Evolutionary conservation across 2,888 invertebrate genomes (phyloP), one percentile per base, ranked within the genome.

Genomic region (Epicampocera succincta): DNA sequence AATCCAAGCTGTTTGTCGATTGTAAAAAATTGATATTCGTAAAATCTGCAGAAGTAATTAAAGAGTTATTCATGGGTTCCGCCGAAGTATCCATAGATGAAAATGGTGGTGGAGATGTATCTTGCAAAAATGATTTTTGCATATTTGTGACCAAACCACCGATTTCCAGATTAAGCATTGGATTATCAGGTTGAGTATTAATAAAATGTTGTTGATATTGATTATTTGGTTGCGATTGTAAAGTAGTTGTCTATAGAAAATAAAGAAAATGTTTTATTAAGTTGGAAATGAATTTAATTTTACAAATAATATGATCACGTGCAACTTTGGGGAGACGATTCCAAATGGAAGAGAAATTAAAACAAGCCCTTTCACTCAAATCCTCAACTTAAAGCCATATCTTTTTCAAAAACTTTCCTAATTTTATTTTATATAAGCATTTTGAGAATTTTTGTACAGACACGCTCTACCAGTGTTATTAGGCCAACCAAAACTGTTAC

Each of bases 11-110:
- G 19, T 87, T 86, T 2, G 87, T 87, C 9, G 90, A 89, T 73
- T 90, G 89, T 38, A 90, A 84, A 82, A 90, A 90, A 73, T 88
- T 89, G n/a, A 90, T 85, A 80, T 90, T 90, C 46, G 88, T 87
- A 76, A 91, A 91, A 80, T 91, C 91, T 6, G 90, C 90, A 25
- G 91, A 91, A 38, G 90, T 91, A 38, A 91, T 90, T 5, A 91
- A 86, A 19, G 91, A 91, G 74, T 86, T 89, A 73, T 87, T 88
- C 90, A 91, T 90, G 50, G 87, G 87, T 11, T 88, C 89, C 68
- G 87, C 85, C 56, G 88, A 89, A 61, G 88, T 86, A 38, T 87
- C 87, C 87, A 89, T 87, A 6, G 91, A 90, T 58, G 90, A 89
- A 58, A 90, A 91, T 6, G 88, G 87, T 54, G 91, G 91, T 4